These are phyloP conservation scores for Pachyrhynchus sulphureomaculatus DNA, from an alignment of 1,140 invertebrate species.

Conservation along the genomic window DNA sequence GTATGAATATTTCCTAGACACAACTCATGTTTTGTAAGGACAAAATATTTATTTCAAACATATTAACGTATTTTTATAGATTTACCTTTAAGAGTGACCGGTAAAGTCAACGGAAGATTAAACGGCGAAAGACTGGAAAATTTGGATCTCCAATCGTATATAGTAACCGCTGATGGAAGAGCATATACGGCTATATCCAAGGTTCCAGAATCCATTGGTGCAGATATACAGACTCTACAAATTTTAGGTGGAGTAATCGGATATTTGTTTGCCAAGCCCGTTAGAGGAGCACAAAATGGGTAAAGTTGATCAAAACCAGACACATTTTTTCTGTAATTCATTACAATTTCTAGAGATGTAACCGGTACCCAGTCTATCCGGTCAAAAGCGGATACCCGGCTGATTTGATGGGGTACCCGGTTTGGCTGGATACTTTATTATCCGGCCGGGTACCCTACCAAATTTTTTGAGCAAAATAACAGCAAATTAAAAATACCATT, in stretches of 20 bases:
- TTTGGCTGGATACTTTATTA: too few species aligned
- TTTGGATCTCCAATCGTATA: slow-evolving; percentile 88
- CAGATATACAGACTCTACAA: slow-evolving; percentile 75
- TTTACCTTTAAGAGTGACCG: slow-evolving; percentile 80
- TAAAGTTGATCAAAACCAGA: not conserved
- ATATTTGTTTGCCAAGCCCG: slow-evolving; percentile 88
- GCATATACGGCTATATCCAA: slow-evolving; percentile 89
- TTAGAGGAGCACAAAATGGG: slow-evolving; percentile 75
- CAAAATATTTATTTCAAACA: too few species aligned
- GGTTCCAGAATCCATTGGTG: slow-evolving; percentile 70
- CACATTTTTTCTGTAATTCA: too few species aligned
- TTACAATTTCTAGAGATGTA: too few species aligned
- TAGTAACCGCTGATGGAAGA: slow-evolving; percentile 84
- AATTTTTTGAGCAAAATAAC: too few species aligned
- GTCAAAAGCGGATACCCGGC: too few species aligned
- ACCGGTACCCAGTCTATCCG: too few species aligned
- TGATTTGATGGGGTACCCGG: too few species aligned
- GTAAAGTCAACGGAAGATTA: slow-evolving; percentile 77
- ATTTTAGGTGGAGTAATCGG: slow-evolving; percentile 80
- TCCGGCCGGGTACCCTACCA: too few species aligned
- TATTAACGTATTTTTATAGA: slow-evolving; percentile 60
- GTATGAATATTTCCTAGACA: too few species aligned
- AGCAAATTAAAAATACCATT: too few species aligned
- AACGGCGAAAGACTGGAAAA: slow-evolving; percentile 74
- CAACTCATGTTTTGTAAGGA: too few species aligned